Evolutionary conservation across 1,140 invertebrate genomes (phyloP), one percentile per base, ranked within the genome.

Genomic region (Drosophila baimaii): DNA sequence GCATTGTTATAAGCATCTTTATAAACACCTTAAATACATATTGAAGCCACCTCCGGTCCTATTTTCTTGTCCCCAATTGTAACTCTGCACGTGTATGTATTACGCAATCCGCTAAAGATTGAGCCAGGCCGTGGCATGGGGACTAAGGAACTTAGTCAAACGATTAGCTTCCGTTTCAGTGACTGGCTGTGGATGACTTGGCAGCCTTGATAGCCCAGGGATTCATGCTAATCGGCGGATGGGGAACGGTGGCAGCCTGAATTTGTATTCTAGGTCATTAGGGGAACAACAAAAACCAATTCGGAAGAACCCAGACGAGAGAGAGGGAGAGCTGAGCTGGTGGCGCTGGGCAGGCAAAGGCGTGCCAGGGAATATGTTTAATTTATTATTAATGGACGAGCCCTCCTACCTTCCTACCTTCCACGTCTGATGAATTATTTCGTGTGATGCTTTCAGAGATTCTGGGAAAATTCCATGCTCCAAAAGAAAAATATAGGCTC

Each of bases 131-230:
- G n/a, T 27, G 13, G 21, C 17, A 12, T 58, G 78, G 49, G 64
- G 43, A 66, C 64, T 41, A 58, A 49, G 68, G 65, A 71, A 88
- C 85, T 85, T 85, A 82, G 83, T 77, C 79, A 88, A 72, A 66
- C 82, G 83, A 86, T 86, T 86, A 88, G 83, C 83, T 86, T 79
- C 65, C 79, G 79, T 76, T 72, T 82, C 75, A 76, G 58, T 64
- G 74, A 52, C 66, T 78, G 69, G 31, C 61, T 58, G 52, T 29
- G 61, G 74, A 59, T 84, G 82, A 75, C 78, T 82, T 74, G 78
- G 63, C 74, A 78, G 79, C 79, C 58, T 63, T 59, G 62, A 62
- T 70, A 55, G 77, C 72, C 78, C 65, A 17, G 61, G 81, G 81
- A 83, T 64, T 73, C 59, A 13, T 43, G n/a, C 66, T 68, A 52